phyloP scores from a whole-genome alignment of 2,797 vertebrate species.

The Ptychadena robeensis region DNA sequence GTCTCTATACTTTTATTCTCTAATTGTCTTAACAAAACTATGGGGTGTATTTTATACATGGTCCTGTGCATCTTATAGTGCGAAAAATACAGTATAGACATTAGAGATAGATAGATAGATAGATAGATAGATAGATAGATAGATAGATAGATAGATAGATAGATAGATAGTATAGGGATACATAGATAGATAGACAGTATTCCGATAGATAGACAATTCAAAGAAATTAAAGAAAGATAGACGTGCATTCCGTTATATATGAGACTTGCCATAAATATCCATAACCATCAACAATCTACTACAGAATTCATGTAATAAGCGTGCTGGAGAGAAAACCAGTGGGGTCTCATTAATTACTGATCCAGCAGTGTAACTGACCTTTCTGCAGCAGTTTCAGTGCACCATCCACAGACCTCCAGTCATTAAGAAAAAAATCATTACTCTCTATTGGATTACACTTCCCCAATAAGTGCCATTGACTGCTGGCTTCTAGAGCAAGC shows the following conservation, averaged over 20 bases:
- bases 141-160: too few species aligned
- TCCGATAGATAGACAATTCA: background rate
- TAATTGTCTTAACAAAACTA: too few species aligned
- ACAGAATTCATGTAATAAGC: too few species aligned
- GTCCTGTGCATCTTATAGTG: too few species aligned
- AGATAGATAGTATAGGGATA: too few species aligned
- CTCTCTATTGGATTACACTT: slow-evolving; percentile 27
- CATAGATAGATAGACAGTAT: too few species aligned
- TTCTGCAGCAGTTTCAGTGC: background rate
- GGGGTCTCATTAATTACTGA: background rate
- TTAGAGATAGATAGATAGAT: too few species aligned
- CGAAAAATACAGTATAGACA: too few species aligned
- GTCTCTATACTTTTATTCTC: too few species aligned
- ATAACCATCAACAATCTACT: background rate
- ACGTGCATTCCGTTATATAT: background rate
- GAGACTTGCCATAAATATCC: background rate
- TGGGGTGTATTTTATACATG: too few species aligned
- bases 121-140: too few species aligned
- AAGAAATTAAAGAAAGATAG: background rate
- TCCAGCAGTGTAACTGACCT: background rate
- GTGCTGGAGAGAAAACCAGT: background rate
- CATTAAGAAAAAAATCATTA: slow-evolving; percentile 52
- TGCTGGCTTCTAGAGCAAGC: background rate
- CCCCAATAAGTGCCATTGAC: slow-evolving; percentile 29
- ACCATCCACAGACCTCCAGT: slow-evolving; percentile 7